These are phyloP conservation scores for Heliocidaris tuberculata DNA, from an alignment of 35 echinoderm and acorn worm genomes.

Conservation along the genomic window DNA sequence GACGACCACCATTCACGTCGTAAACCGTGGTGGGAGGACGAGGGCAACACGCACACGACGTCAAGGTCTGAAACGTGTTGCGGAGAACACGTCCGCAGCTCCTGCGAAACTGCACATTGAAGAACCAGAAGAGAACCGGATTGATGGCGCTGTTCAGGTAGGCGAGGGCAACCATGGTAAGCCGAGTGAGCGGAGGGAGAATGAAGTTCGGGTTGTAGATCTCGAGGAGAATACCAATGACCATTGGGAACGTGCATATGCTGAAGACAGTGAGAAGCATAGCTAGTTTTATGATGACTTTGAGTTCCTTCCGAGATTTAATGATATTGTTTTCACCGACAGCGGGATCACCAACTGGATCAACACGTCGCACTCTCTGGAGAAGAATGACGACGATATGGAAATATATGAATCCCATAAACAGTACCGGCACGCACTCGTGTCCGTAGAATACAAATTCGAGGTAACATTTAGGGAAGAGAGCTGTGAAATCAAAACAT, in stretches of 20 bases:
- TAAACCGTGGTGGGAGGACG: too few relatives aligned
- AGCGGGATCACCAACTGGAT: neutral
- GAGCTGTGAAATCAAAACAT: conserved; percentile 14
- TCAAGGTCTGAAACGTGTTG: neutral
- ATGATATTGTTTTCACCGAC: neutral
- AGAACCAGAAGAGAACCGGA: conserved; percentile 13
- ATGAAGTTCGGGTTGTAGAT: conserved; percentile 17
- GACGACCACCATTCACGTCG: neutral
- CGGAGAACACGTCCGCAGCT: conserved; percentile 28
- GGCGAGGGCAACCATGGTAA: neutral
- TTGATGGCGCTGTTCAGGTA: conserved; percentile 44
- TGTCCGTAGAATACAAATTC: conserved; percentile 38
- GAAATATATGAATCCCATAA: conserved; percentile 8
- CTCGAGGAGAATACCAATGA: conserved; percentile 22
- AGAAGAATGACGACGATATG: neutral
- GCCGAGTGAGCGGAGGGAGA: neutral
- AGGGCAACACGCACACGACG: neutral
- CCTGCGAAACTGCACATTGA: conserved; percentile 19
- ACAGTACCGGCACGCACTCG: neutral
- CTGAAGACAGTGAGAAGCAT: neutral
- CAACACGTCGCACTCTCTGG: neutral
- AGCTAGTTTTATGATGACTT: neutral
- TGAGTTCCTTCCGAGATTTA: neutral
- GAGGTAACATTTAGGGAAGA: conserved; percentile 7
- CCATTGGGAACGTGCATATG: conserved; percentile 25